Conservation (phyloP, 2,888 invertebrate genomes). For the Calliopum simillimum region DNA sequence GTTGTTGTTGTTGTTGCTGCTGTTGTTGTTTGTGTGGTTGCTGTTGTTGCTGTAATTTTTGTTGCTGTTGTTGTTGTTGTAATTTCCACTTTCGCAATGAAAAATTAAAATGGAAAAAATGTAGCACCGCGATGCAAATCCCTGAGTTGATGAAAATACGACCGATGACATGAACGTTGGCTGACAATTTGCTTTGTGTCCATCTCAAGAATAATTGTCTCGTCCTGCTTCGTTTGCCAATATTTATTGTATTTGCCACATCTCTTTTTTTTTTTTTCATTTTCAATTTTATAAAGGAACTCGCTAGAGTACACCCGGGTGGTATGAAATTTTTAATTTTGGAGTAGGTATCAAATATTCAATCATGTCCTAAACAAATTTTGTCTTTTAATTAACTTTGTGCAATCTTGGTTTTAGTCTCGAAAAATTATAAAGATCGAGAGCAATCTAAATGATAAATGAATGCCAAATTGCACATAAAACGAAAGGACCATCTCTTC, state of each 20-base stretch:
- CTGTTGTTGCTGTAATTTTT: background rate
- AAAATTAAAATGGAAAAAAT: background rate
- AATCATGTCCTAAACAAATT: no score
- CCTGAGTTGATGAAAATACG: background rate
- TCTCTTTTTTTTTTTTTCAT: background rate
- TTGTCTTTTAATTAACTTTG: no score
- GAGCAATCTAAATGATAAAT: no score
- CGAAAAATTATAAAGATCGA: no score
- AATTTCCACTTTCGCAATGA: background rate
- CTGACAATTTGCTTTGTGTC: slow-evolving; percentile 21
- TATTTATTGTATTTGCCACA: background rate
- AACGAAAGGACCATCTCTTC: no score
- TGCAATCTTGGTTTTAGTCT: no score
- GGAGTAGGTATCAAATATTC: no score
- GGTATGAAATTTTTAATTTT: no score
- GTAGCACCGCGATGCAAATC: background rate
- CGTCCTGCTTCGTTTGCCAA: background rate
- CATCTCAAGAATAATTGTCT: slow-evolving; percentile 24
- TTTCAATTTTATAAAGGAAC: background rate
- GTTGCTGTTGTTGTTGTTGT: background rate
- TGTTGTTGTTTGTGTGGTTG: background rate
- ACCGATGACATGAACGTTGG: background rate
- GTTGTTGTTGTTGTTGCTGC: slow-evolving; percentile 7
- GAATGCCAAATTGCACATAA: no score
- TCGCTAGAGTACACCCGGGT: no score